Evolutionary conservation across 1,140 invertebrate genomes (phyloP), one percentile per base, ranked within the genome.

Genomic region (Conus ventricosus): DNA sequence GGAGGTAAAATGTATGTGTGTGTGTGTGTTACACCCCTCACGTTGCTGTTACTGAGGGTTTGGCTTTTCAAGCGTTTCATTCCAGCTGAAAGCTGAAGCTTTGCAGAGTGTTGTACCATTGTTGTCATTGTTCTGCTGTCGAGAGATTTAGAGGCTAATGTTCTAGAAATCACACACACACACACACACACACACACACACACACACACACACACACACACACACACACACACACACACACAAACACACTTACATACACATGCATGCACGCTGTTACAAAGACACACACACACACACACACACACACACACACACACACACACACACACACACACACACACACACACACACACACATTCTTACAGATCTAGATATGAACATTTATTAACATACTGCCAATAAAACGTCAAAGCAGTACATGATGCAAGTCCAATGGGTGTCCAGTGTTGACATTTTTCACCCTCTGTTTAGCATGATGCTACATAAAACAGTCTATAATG

Each of bases 1-100:
- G 23, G 82, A 84, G 82, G 82, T 84, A 84, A 84, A 60, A 27
- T 84, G 25, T 25, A n/a, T 83, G 25, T 27, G n/a, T 81, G n/a
- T 81, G 4, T 39, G 51, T 81, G 39, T 54, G 23, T 81, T 81
- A 23, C 20, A 55, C 80, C 51, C 27, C 8, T 15, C 51, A 23
- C 80, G 7, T 81, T 81, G 51, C 80, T 54, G 15, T 15, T 81
- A 13, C 55, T 81, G 39, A 71, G 67, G 11, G 11, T 71, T 71
- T 71, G 15, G 67, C 67, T 71, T 71, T 23, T 6, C 15, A 71
- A 17, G 67, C 67, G 20, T 7, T 71, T n/a, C 6, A 20, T 71
- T 71, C 67, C 6, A 71, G 17, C 67, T 71, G 67, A 71, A 71
- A 71, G 20, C 67, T 23, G 20, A 71, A 71, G 67, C 67, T 71